Base-by-base conservation (phyloP, 2,113 vertebrate genomes). In the Nycticebus coucang region DNA sequence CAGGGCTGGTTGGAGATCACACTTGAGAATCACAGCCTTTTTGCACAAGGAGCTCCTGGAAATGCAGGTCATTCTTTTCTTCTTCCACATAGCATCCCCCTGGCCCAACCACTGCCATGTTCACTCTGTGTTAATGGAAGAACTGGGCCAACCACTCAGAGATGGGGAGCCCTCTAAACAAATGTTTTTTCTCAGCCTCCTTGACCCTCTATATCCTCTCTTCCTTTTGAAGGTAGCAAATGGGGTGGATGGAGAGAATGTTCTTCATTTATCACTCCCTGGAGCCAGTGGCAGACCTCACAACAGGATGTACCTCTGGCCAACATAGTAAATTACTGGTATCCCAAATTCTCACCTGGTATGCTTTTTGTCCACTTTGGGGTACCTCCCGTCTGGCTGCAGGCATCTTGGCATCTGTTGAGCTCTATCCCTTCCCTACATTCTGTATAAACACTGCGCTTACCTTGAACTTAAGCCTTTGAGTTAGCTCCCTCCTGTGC, bases 151-250 rank as follows among this genome's bases (percentile, higher is more conserved):
- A 78, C 41, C 66, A 50, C 69, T 74, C 68, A 53, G 77, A 37
- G 37, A 21, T 17, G 17, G 28, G 2, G 19, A 26, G 11, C 22
- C 45, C 33, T 80, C 15, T 5, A 41, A n/a, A 64, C 37, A 33
- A 55, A 55, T 33, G 14, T 62, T 89, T 89, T 62, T 57, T 79
- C 11, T 15, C 3, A 11, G 64, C 33, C 24, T 57, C 2, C 60
- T 18, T 81, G 72, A 93, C 4, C 33, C 1, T 30, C 55, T 81
- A 4, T 12, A 72, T 24, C 50, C 53, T 8, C 6, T 50, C 62
- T 90, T 94, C 64, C 13, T 66, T 87, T 75, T 35, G 62, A 93
- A 96, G 50, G 41, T 60, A 64, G 30, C 28, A 77, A 28, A 91
- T 45, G 60, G 30, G 19, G 26, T 77, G 28, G 33, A n/a, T 37